A percentile compares a stretch with the other conserved stretches of the same genome.
phyloP scores from a whole-genome alignment of 2,888 invertebrate genomes.

The Synanthedon tipuliformis region DNA sequence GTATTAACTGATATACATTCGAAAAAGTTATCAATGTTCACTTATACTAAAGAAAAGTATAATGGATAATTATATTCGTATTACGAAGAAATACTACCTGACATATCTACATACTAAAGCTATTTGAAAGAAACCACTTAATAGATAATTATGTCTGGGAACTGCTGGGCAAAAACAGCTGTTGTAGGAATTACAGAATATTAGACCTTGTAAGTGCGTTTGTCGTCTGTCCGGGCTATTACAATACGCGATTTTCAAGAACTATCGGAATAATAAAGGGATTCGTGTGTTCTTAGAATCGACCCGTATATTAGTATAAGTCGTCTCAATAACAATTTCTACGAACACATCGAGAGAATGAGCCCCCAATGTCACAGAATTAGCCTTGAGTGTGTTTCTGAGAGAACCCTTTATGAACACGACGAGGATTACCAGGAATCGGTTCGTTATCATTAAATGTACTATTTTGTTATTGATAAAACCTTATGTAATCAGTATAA shows the following conservation, averaged over 20 bases:
- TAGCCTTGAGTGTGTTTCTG: constrained; percentile 10
- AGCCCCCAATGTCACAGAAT: constrained; percentile 11
- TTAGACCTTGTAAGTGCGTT: not conserved
- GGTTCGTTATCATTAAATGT: constrained; percentile 2
- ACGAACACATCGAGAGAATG: constrained; percentile 10
- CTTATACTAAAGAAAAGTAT: no score
- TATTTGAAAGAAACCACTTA: no score
- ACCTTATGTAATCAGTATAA: not conserved
- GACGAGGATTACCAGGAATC: constrained; percentile 3
- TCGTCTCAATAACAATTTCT: constrained; percentile 10
- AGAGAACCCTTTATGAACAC: constrained; percentile 2
- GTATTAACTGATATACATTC: no score
- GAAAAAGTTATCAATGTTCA: no score
- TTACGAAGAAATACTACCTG: no score
- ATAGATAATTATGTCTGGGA: no score
- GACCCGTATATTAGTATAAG: constrained; percentile 3
- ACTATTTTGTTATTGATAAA: not conserved
- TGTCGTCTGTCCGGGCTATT: no score
- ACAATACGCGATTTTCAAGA: not conserved
- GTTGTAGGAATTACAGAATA: no score
- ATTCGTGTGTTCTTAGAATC: not conserved
- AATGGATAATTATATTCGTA: no score
- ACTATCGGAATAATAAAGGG: not conserved
- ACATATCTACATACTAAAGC: no score
- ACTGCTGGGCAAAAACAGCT: no score